Percentiles rank a stretch among this genome's conserved stretches.
Conservation (phyloP, 2,888 invertebrate species). For the Smittia aterrima region DNA sequence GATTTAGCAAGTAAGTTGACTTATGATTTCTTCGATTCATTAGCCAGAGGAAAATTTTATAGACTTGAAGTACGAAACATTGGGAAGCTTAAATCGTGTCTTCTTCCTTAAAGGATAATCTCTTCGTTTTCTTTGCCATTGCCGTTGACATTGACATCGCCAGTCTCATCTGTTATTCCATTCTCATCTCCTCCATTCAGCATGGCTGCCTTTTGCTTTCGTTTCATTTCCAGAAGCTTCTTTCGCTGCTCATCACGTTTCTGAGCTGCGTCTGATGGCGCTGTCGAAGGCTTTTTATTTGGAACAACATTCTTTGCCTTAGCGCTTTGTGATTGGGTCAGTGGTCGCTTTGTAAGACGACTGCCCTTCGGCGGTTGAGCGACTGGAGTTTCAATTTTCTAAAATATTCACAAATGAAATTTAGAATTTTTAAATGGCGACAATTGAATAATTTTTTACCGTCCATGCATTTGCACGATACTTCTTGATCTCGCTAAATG, state of each 20-base stretch:
- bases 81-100: background rate
- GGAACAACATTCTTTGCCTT: slow-evolving; percentile 43
- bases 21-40: no score
- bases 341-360: slow-evolving; percentile 46
- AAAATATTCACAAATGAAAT: slow-evolving; percentile 34
- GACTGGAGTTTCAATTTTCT: slow-evolving; percentile 45
- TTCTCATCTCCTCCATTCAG: slow-evolving; percentile 6
- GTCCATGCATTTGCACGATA: slow-evolving; percentile 69
- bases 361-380: slow-evolving; percentile 44
- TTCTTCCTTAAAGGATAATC: slow-evolving; percentile 9
- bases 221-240: slow-evolving; percentile 68
- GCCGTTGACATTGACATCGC: background rate
- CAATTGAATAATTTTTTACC: slow-evolving; percentile 49
- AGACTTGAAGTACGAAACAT: background rate
- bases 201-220: slow-evolving; percentile 50
- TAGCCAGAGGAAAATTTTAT: background rate
- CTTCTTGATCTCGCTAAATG: slow-evolving; percentile 68
- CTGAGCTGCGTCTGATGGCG: slow-evolving; percentile 53
- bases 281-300: slow-evolving; percentile 45
- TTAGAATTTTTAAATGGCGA: background rate
- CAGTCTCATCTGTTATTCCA: background rate
- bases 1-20: no score
- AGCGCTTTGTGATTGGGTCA: slow-evolving; percentile 43
- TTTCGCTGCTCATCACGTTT: slow-evolving; percentile 72
- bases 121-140: background rate